Base-by-base conservation (phyloP, 2,888 invertebrate genomes). In the Agrypnus murinus region DNA sequence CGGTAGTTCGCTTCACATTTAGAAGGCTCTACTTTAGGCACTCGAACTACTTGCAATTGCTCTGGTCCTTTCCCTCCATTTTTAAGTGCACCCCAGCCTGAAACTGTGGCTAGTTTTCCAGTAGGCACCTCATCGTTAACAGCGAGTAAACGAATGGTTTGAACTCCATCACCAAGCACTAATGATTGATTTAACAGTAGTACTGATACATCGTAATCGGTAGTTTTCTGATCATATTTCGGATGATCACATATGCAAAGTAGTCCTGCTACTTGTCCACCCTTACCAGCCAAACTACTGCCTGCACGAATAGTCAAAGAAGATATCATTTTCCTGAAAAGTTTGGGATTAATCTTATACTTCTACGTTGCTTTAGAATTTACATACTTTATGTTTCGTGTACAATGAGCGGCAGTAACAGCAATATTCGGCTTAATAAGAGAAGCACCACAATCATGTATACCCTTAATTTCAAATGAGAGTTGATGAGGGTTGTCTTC, bases 331-430 rank as follows among this genome's bases (percentile, higher is more conserved):
- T 25, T 25, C 2, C 25, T 5, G 25, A 2, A 25, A 5, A 25
- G 25, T 5, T 5, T 25, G n/a, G n/a, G n/a, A n/a, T n/a, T n/a
- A n/a, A n/a, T n/a, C n/a, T n/a, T n/a, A n/a, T n/a, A n/a, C n/a
- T n/a, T n/a, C n/a, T n/a, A n/a, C n/a, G n/a, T n/a, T n/a, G n/a
- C n/a, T n/a, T n/a, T n/a, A n/a, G n/a, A n/a, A n/a, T n/a, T n/a
- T n/a, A n/a, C n/a, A n/a, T n/a, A n/a, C n/a, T n/a, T n/a, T n/a
- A n/a, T n/a, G 57, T 10, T n/a, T 19, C 57, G 25, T 1, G 66
- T 66, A 15, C 66, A 66, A 50, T 66, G 66, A 12, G 66, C 66
- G 6, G 66, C 66, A 7, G 66, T 66, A 31, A 66, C 25, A 31
- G 40, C 58, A 8, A 50, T 34, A 12, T 59, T 59, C 0, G 66